Evolutionary conservation across 1,140 invertebrate species (phyloP), one percentile per base, ranked within the genome.

Genomic region (Cotesia typhae): DNA sequence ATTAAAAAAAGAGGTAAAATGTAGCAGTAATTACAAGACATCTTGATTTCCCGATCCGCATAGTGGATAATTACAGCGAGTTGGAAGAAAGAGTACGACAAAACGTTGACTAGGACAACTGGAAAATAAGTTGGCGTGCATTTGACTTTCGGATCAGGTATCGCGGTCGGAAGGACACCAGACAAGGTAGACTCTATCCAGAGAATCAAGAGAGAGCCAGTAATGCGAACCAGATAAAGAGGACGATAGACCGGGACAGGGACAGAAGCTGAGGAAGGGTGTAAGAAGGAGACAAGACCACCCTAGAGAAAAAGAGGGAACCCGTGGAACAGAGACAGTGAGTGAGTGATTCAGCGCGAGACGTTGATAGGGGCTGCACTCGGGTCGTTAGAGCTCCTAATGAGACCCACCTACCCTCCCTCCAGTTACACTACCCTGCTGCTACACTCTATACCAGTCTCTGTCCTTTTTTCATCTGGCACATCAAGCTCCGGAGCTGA

Each of bases 331-430:
- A 70, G 52, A 61, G 66, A 65, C 37, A 72, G 37, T 28, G 38
- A 76, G 71, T 59, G 73, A 74, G 66, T 72, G 72, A 71, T 67
- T 74, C 67, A 76, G 73, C 64, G 72, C 53, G 71, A 59, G 64
- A 41, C 57, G 72, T 76, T 70, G 75, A 77, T 78, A 76, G 75
- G 75, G 75, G 76, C 76, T 76, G 77, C 74, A 81, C 77, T 79
- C 78, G 77, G 84, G 82, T 85, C 81, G 81, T 83, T 83, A 83
- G 79, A 83, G 81, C 80, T 80, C 79, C 81, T 83, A 83, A 85
- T 84, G 84, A 84, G 78, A 78, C 60, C 57, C 51, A 41, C 71
- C 35, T n/a, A 37, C 28, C 1, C 52, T 59, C 47, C 51, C 57
- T 71, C 10, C 41, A 9, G 41, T 67, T 57, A 20, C n/a, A 59